Percentiles rank a stretch among this genome's conserved stretches.
phyloP scores from a whole-genome alignment of 2,888 invertebrate species.

The Siphonodentalium dalli region DNA sequence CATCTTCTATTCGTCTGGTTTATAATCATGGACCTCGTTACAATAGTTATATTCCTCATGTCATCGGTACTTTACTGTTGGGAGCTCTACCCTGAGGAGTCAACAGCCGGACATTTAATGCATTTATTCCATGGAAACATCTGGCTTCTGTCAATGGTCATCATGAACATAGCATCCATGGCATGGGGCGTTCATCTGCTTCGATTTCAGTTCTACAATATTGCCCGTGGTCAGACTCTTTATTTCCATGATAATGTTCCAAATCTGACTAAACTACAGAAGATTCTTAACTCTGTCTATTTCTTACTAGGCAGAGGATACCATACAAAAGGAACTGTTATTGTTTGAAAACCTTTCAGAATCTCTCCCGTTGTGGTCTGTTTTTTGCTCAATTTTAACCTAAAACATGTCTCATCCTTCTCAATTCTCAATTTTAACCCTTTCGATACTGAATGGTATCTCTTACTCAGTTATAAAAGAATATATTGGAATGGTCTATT shows the following conservation, averaged over 20 bases:
- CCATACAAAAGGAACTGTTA: too few relatives aligned
- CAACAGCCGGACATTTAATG: slow-evolving; percentile 12
- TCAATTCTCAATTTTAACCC: too few relatives aligned
- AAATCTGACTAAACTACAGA: slow-evolving; percentile 38
- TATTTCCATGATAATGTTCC: slow-evolving; percentile 37
- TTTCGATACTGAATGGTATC: too few relatives aligned
- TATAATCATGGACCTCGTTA: slow-evolving; percentile 35
- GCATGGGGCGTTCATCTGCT: slow-evolving; percentile 52
- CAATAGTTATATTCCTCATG: slow-evolving; percentile 48
- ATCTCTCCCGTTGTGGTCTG: too few relatives aligned
- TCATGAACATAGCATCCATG: slow-evolving; percentile 47
- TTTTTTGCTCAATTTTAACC: too few relatives aligned
- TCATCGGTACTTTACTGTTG: slow-evolving; percentile 27
- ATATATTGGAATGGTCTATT: too few relatives aligned
- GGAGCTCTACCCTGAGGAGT: slow-evolving; percentile 17
- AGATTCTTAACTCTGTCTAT: slow-evolving; percentile 47
- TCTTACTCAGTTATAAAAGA: too few relatives aligned
- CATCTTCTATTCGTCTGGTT: slow-evolving; percentile 58
- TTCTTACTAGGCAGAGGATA: slow-evolving; percentile 51
- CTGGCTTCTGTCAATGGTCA: slow-evolving; percentile 47
- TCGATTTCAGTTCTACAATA: slow-evolving; percentile 44
- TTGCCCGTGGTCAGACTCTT: slow-evolving; percentile 49
- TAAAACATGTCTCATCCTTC: too few relatives aligned
- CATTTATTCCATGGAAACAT: slow-evolving; percentile 40
- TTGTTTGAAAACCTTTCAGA: too few relatives aligned